Base-by-base conservation (phyloP, 2,113 vertebrate genomes). In the Cyprinus carpio region DNA sequence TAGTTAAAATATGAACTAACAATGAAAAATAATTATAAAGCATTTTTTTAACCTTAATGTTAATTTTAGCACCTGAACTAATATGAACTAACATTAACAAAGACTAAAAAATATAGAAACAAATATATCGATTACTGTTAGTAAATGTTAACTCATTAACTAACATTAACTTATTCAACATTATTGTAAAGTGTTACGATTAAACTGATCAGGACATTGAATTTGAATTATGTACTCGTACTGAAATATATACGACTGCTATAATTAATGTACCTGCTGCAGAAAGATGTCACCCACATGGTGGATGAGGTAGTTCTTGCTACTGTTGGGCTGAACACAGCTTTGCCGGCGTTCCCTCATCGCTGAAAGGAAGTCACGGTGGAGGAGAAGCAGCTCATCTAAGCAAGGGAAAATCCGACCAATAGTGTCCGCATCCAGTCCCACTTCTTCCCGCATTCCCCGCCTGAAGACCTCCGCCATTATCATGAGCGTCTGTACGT, bases 401-500 rank as follows among this genome's bases (percentile, higher is more conserved):
- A 99, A 93, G 79, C 97, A 97, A 23, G 98, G 98, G 83, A 99
- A 99, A 89, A 99, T 95, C 90, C 93, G 96, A 88, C 96, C 96
- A 90, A 98, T 95, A 0, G 95, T 95, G 64, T 95, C 94, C 0
- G 94, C 90, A 29, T 99, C 97, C 1, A 99, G 92, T 90, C 97
- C 96, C 64, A 99, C 93, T 60, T 99, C 97, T 87, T 99, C 96
- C 69, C 93, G 95, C 96, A 99, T 97, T 8, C 98, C 98, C 69
- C 95, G 95, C 87, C 97, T 94, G 93, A 99, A 99, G 89, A 99
- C 94, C 94, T 98, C 96, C 0, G 96, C 96, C 98, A 99, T 99
- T 92, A 98, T 96, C 91, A 95, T 93, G 25, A 99, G 92, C 0
- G 97, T 99, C 91, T 97, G 96, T 49, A 99, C 94, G 91, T 99